Evolutionary conservation across 2,797 vertebrate genomes (phyloP).

Genomic region (Parauchenoglanis punctatus): DNA sequence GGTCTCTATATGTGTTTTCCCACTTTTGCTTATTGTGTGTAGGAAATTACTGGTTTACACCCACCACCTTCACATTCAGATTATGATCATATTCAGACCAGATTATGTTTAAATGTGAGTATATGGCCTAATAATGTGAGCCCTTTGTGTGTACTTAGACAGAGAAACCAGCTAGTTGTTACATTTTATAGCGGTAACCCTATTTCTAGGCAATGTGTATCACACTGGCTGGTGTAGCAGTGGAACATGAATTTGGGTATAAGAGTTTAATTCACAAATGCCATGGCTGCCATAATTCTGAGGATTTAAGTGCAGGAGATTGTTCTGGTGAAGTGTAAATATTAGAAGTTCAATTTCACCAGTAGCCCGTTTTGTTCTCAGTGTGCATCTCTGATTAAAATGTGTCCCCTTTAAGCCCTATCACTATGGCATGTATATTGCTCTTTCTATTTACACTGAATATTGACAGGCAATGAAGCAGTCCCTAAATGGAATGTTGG

Average conservation of each 20-base stretch:
- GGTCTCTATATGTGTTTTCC: too few relatives aligned
- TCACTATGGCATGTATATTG: background rate
- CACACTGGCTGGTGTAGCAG: background rate
- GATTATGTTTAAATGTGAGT: too few relatives aligned
- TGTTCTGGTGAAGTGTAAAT: background rate
- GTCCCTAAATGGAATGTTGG: background rate
- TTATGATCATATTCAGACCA: too few relatives aligned
- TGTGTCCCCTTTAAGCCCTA: background rate
- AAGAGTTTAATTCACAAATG: background rate
- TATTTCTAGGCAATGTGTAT: background rate
- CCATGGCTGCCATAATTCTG: background rate
- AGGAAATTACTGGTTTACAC: too few relatives aligned
- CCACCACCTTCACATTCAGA: too few relatives aligned
- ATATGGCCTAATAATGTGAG: too few relatives aligned
- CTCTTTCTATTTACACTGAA: background rate
- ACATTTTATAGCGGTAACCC: background rate
- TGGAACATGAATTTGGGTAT: background rate
- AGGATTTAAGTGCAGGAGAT: background rate
- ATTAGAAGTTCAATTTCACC: background rate
- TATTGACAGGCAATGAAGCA: background rate
- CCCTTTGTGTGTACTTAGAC: too few relatives aligned
- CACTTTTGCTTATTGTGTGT: too few relatives aligned
- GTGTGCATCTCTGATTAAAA: background rate
- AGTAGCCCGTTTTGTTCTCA: background rate
- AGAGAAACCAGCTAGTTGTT: background rate